These are phyloP conservation scores for Halichondria panicea DNA, from an alignment of 37 sponge, comb jelly and placozoan species.

Conservation along the genomic window DNA sequence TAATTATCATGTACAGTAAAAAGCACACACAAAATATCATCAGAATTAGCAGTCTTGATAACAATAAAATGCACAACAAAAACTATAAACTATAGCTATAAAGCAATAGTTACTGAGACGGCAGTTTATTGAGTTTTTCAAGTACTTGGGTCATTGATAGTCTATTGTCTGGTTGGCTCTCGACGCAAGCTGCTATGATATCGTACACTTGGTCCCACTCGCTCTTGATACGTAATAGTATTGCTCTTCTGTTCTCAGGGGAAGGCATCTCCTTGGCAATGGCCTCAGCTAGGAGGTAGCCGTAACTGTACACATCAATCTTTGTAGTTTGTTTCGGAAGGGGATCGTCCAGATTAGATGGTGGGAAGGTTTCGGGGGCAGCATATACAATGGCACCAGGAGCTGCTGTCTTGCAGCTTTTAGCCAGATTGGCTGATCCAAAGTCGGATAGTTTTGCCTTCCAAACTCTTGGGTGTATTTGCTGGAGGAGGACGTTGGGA, in stretches of 20 bases:
- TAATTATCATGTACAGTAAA: too few species aligned
- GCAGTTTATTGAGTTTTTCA: conserved; percentile 15
- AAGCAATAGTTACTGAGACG: too few species aligned
- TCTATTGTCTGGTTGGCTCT: conserved; percentile 1
- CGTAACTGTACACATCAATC: conserved; percentile 82
- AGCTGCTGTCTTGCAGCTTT: conserved; percentile 16
- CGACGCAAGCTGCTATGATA: conserved; percentile 16
- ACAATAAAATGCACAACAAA: too few species aligned
- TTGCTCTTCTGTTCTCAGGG: not conserved
- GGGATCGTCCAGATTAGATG: not conserved
- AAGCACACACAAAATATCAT: too few species aligned
- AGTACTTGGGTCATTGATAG: conserved; percentile 27
- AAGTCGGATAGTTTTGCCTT: conserved; percentile 74
- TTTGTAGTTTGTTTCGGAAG: conserved; percentile 49
- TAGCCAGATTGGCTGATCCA: conserved; percentile 67
- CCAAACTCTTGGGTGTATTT: conserved; percentile 12
- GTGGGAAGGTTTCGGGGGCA: conserved; percentile 60
- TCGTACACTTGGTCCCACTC: conserved; percentile 1
- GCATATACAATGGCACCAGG: conserved; percentile 58
- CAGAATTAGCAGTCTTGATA: too few species aligned
- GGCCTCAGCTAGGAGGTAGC: conserved; percentile 65
- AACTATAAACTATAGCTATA: too few species aligned
- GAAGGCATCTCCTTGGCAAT: conserved; percentile 27
- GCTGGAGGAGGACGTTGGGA: conserved; percentile 65
- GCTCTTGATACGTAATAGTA: not conserved